These are phyloP conservation scores for Gasterosteus nipponicus DNA, from an alignment of 2,113 vertebrate species.

Conservation along the genomic window DNA sequence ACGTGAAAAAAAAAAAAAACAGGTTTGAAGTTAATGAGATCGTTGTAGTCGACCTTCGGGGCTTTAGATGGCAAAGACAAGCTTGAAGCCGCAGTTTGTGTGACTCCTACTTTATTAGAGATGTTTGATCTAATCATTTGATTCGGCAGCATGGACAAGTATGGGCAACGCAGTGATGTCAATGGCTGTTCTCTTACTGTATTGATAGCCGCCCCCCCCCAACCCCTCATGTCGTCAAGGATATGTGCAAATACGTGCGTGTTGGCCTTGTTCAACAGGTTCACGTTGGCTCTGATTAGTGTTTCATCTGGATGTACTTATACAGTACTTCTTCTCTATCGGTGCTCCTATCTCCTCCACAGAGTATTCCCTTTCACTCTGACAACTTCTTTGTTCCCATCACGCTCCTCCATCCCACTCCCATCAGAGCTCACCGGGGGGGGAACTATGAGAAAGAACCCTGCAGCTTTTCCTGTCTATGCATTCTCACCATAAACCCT, in stretches of 20 bases:
- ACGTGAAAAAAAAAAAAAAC: neutral
- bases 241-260: neutral
- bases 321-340: constrained; percentile 20
- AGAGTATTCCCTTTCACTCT: constrained; percentile 41
- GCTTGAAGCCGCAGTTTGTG: neutral
- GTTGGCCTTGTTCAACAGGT: constrained; percentile 38
- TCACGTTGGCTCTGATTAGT: constrained; percentile 32
- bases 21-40: constrained; percentile 18
- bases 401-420: constrained; percentile 22
- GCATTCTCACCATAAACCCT: constrained; percentile 44
- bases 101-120: neutral
- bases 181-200: neutral
- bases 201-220: neutral
- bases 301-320: constrained; percentile 17
- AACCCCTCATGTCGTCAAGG: constrained; percentile 3
- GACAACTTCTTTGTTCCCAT: constrained; percentile 18
- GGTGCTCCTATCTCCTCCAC: constrained; percentile 3
- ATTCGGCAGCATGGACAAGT: constrained; percentile 30
- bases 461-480: constrained; percentile 62
- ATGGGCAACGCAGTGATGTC: neutral
- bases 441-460: constrained; percentile 43
- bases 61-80: neutral
- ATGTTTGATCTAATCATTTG: constrained; percentile 7
- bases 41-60: neutral
- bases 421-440: constrained; percentile 28